Evolutionary conservation across 1,140 invertebrate genomes (phyloP), one percentile per base, ranked within the genome.

Genomic region (Delia radicum): DNA sequence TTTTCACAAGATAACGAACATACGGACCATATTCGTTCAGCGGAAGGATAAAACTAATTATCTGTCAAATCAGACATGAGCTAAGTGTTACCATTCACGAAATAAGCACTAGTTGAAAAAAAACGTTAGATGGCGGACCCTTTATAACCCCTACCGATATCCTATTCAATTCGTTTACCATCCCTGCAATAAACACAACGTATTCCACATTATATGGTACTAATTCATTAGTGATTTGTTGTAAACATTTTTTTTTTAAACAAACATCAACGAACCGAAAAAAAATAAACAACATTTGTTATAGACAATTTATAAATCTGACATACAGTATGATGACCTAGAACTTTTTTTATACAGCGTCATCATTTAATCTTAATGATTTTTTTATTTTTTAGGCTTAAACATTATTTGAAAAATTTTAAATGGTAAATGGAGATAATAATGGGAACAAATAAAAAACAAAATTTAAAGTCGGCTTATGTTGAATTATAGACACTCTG

Each of bases 321-420:
- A 67, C 13, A 67, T 67, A 31, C 63, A n/a, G 63, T 67, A 67
- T 67, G 27, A 31, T 67, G 63, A 67, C 63, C 63, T 67, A 67
- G n/a, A 67, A 67, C 3, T 12, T 31, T 67, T 67, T 67, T 67
- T 31, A 7, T 29, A 67, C 63, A 67, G 13, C 63, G 13, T 67
- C 63, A 67, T 67, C 28, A 24, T 67, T 67, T 67, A 31, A 67
- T 67, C 63, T 67, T 31, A 67, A 67, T 67, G 63, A 67, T 67
- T 31, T 31, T 31, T 28, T 67, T 67, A 28, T 67, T 67, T 67
- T 55, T 55, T 67, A 67, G 63, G 63, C 63, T 31, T 42, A 15
- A 42, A 42, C 37, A 10, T 15, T 15, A 42, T 42, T 10, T 42
- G 6, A n/a, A n/a, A n/a, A n/a, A n/a, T n/a, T n/a, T 62, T 13